Evolutionary conservation across 2,888 invertebrate species (phyloP).

Genomic region (Andrena hattorfiana): DNA sequence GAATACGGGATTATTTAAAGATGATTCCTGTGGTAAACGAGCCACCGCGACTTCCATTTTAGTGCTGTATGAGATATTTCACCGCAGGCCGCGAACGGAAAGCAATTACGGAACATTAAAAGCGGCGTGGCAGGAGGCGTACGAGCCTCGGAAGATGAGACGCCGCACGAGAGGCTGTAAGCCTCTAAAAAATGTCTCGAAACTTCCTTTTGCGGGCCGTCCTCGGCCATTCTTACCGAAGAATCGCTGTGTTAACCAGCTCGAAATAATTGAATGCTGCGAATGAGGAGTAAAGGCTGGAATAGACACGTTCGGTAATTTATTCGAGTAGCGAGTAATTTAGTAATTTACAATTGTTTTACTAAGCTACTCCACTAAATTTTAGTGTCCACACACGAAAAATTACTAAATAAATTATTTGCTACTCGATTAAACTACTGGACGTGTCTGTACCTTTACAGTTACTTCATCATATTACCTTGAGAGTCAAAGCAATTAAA

Average conservation of each 20-base stretch:
- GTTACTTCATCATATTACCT: neutral
- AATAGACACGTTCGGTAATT: too few species aligned
- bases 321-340: too few species aligned
- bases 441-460: neutral
- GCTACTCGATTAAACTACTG: neutral
- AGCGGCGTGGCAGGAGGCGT: constrained; percentile 55
- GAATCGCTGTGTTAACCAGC: neutral
- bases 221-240: constrained; percentile 33
- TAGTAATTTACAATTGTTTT: too few species aligned
- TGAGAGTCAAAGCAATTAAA: too few species aligned
- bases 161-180: constrained; percentile 49
- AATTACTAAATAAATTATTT: too few species aligned
- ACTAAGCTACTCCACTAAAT: too few species aligned
- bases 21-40: constrained; percentile 47
- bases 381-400: too few species aligned
- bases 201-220: neutral
- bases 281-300: neutral
- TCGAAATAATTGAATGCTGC: constrained; percentile 18
- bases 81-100: constrained; percentile 73
- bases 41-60: constrained; percentile 62
- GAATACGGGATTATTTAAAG: constrained; percentile 53
- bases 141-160: constrained; percentile 66
- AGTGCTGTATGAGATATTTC: constrained; percentile 72
- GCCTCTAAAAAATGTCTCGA: constrained; percentile 55
- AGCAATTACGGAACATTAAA: constrained; percentile 76